These are phyloP conservation scores for Nycteola revayana DNA, from an alignment of 2,888 invertebrate species.

Conservation along the genomic window DNA sequence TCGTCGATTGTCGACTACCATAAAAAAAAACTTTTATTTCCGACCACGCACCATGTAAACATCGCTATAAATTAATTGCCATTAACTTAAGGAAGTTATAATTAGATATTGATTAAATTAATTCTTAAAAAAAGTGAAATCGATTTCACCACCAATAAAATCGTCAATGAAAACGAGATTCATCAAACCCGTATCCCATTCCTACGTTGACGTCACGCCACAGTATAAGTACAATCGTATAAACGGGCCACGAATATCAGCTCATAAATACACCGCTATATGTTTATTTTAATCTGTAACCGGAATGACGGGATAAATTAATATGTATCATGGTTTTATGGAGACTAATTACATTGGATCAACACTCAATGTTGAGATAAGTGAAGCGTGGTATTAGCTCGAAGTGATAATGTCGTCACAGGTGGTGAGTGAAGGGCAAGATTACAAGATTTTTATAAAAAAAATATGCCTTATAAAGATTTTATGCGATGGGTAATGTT, in stretches of 20 bases:
- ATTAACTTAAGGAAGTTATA: too few relatives aligned
- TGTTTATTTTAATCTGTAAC: slow-evolving; percentile 20
- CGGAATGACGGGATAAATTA: slow-evolving; percentile 42
- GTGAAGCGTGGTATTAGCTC: slow-evolving; percentile 13
- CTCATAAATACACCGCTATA: slow-evolving; percentile 17
- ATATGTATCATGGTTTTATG: slow-evolving; percentile 57
- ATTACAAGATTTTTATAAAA: too few relatives aligned
- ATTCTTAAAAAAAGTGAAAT: too few relatives aligned
- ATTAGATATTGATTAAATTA: too few relatives aligned
- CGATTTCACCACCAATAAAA: not conserved
- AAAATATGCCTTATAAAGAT: too few relatives aligned
- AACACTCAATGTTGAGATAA: slow-evolving; percentile 28
- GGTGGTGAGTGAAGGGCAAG: slow-evolving; percentile 3
- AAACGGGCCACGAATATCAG: slow-evolving; percentile 2
- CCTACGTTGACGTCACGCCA: slow-evolving; percentile 14
- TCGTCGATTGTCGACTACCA: too few relatives aligned
- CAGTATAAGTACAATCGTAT: slow-evolving; percentile 13
- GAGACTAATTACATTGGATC: slow-evolving; percentile 56
- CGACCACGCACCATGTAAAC: too few relatives aligned
- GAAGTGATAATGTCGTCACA: slow-evolving; percentile 12
- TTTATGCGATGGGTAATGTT: too few relatives aligned
- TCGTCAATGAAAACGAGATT: not conserved
- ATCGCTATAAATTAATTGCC: too few relatives aligned
- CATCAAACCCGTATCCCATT: slow-evolving; percentile 3
- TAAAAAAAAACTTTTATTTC: too few relatives aligned